Evolutionary conservation across 1,140 invertebrate species (phyloP).

Genomic region (Thaumatotibia leucotreta): DNA sequence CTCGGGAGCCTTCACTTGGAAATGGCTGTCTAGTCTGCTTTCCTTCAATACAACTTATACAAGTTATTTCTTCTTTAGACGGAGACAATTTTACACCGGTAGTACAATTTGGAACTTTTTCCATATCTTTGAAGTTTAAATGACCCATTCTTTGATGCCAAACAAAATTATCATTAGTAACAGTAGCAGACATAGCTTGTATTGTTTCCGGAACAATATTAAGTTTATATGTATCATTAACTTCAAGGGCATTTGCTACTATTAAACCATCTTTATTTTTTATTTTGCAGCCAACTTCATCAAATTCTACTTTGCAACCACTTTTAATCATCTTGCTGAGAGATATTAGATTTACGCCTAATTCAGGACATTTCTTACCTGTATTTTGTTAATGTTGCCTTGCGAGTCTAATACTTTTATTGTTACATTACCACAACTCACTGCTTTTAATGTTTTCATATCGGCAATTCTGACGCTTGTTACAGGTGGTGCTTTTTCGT

Average conservation of each 20-base stretch:
- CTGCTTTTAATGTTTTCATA: slow-evolving; percentile 24
- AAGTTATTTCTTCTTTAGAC: slow-evolving; percentile 21
- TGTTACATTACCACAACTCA: slow-evolving; percentile 26
- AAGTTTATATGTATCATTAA: slow-evolving; percentile 33
- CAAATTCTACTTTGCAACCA: slow-evolving; percentile 34
- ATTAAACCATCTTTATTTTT: slow-evolving; percentile 24
- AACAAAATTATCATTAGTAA: slow-evolving; percentile 21
- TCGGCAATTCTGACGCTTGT: slow-evolving; percentile 26
- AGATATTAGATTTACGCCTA: slow-evolving; percentile 30
- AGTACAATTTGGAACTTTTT: slow-evolving; percentile 24
- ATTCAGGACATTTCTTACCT: slow-evolving; percentile 31
- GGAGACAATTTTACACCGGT: slow-evolving; percentile 22
- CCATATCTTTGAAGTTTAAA: slow-evolving; percentile 26
- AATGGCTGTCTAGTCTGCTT: slow-evolving; percentile 44
- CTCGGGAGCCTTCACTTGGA: slow-evolving; percentile 25
- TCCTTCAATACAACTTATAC: slow-evolving; percentile 35
- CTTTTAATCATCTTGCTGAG: slow-evolving; percentile 36
- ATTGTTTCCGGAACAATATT: slow-evolving; percentile 25
- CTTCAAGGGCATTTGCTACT: slow-evolving; percentile 30
- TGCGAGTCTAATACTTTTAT: slow-evolving; percentile 19
- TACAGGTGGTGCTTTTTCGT: slow-evolving; percentile 22
- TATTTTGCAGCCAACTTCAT: slow-evolving; percentile 31
- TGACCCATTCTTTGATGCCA: slow-evolving; percentile 34
- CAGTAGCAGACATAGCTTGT: slow-evolving; percentile 20
- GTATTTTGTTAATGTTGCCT: slow-evolving; percentile 24